Conservation (phyloP, 1,140 invertebrate genomes). For the Prorops nasuta region DNA sequence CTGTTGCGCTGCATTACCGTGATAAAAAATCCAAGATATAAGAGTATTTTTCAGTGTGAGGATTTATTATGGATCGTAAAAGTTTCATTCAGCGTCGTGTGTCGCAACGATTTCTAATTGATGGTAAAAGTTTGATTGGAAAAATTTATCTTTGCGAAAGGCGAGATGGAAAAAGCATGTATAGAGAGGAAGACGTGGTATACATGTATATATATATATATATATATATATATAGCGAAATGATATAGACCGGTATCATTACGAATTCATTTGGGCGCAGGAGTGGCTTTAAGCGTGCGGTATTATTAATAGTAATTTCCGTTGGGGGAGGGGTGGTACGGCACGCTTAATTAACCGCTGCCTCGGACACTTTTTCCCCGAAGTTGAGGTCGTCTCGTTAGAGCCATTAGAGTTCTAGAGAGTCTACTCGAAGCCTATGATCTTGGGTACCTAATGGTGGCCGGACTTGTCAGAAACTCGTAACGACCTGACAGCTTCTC, state of each 20-base stretch:
- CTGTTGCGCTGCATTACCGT: no score
- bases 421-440: constrained; percentile 21
- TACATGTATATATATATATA: no score
- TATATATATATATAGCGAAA: neutral
- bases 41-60: no score
- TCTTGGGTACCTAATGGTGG: constrained; percentile 29
- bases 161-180: no score
- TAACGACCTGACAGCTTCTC: constrained; percentile 18
- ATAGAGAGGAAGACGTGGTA: no score
- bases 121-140: no score
- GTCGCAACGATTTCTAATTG: no score
- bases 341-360: constrained; percentile 33
- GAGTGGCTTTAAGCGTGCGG: constrained; percentile 15
- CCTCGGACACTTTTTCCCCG: constrained; percentile 25
- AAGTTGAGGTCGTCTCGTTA: constrained; percentile 29
- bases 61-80: no score
- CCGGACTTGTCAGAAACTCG: constrained; percentile 26
- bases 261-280: constrained; percentile 16
- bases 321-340: constrained; percentile 12
- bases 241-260: constrained; percentile 14
- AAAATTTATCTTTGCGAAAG: no score
- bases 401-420: constrained; percentile 18
- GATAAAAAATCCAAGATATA: no score
- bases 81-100: no score
- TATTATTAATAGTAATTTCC: constrained; percentile 37